Conservation (phyloP, 1,140 invertebrate species). For the Stratiolaelaps scimitus region DNA sequence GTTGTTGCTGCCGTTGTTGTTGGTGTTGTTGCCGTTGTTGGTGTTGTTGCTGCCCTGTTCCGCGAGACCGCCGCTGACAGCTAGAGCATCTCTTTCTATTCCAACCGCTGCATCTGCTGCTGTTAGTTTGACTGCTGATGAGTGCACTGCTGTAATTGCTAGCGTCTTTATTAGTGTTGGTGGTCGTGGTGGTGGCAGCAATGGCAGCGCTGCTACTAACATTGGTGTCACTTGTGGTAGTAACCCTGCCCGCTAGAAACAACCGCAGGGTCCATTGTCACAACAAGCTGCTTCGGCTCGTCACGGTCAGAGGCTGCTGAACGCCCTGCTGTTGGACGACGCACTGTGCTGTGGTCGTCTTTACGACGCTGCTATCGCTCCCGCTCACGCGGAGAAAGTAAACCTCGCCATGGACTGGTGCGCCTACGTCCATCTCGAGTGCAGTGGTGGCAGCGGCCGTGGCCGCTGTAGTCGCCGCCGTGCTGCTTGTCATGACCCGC, state of each 20-base stretch:
- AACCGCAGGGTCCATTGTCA: slow-evolving; percentile 6
- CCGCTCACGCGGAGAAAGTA: slow-evolving; percentile 22
- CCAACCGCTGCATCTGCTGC: too few relatives aligned
- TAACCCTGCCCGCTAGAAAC: not conserved
- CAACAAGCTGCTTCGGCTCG: not conserved
- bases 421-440: not conserved
- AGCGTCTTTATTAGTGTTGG: not conserved
- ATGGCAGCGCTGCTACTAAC: not conserved
- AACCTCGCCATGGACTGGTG: not conserved
- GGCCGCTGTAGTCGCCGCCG: not conserved
- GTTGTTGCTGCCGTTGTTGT: too few relatives aligned
- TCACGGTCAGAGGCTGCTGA: not conserved
- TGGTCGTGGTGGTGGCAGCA: not conserved
- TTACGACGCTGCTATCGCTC: not conserved
- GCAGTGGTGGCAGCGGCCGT: too few relatives aligned
- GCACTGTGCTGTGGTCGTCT: not conserved
- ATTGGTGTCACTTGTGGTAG: not conserved
- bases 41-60: too few relatives aligned
- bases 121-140: too few relatives aligned
- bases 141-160: too few relatives aligned
- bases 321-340: not conserved
- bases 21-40: too few relatives aligned
- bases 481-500: too few relatives aligned
- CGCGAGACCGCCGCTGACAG: too few relatives aligned
- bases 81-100: too few relatives aligned